Base-by-base conservation (phyloP, 2,888 invertebrate genomes). In the Notocelia uddmanniana region DNA sequence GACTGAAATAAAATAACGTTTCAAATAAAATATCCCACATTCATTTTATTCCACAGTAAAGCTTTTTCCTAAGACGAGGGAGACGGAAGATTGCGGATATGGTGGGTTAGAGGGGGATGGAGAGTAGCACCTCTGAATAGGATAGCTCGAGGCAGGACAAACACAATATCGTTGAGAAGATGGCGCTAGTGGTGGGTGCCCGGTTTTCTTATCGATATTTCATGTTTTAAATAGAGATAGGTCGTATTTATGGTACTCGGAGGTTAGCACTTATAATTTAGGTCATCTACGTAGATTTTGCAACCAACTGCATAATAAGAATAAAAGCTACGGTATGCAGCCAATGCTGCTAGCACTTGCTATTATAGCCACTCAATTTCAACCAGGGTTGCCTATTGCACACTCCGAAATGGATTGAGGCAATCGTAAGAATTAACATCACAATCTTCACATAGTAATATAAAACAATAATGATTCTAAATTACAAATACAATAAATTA, bases 91-190 rank as follows among this genome's bases (percentile, higher is more conserved):
- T 57, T 18, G 54, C 37, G 10, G 45, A 31, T 0, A 63, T 60
- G 59, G 60, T 58, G 71, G 64, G 76, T 69, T 80, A 74, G 70
- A 74, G 77, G 72, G 77, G 77, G 77, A 77, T 74, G 76, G 68
- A 69, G 70, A 70, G 76, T 79, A 73, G 77, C 80, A 75, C 76
- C 78, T 76, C 72, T 75, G 79, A 80, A 77, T 75, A 68, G 74
- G 55, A 77, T 79, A 58, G 86, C 88, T 81, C 70, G 78, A 73
- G 84, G 87, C 83, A 76, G 76, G 79, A 79, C 78, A 83, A 84
- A 80, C 77, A 84, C 83, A 88, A 88, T 89, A 88, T 86, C 82
- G 75, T 73, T 74, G 72, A 74, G 76, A 75, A 74, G 77, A 76
- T 73, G 77, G 80, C 77, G 75, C 77, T 79, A 78, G 76, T 74